phyloP scores from a whole-genome alignment of 35 echinoderm and acorn worm species.

The Ophioderma brevispina region DNA sequence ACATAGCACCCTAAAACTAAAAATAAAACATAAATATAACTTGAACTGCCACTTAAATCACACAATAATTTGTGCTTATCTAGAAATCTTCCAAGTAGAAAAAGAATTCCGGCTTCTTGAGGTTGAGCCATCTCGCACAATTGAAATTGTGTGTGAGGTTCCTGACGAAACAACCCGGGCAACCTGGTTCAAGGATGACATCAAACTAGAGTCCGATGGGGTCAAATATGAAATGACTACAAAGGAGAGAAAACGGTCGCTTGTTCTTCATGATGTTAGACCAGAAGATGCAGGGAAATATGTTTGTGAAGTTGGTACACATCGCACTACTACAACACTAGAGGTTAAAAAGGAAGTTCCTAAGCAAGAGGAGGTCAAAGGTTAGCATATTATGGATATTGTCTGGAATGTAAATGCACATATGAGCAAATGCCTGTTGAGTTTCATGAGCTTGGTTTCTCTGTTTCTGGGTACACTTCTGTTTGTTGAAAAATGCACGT shows the following conservation, averaged over 20 bases:
- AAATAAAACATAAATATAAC: too few species aligned
- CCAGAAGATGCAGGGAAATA: slow-evolving; percentile 50
- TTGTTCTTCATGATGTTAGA: slow-evolving; percentile 46
- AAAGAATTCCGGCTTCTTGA: not conserved
- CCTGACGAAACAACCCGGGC: slow-evolving; percentile 42
- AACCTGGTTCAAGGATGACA: slow-evolving; percentile 57
- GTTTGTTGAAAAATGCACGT: too few species aligned
- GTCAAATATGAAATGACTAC: slow-evolving; percentile 48
- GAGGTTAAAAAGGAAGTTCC: slow-evolving; percentile 20
- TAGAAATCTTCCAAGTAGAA: not conserved
- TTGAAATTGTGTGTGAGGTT: slow-evolving; percentile 38
- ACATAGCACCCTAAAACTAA: too few species aligned
- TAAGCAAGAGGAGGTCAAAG: not conserved
- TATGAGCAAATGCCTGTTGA: too few species aligned
- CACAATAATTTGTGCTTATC: not conserved
- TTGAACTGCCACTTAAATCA: too few species aligned
- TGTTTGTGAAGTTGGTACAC: slow-evolving; percentile 38
- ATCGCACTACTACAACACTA: slow-evolving; percentile 38
- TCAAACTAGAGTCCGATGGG: not conserved
- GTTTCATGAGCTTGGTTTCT: too few species aligned
- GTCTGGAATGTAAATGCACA: too few species aligned
- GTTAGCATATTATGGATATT: too few species aligned
- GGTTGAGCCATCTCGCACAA: not conserved
- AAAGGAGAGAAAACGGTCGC: slow-evolving; percentile 29
- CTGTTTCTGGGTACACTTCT: too few species aligned